Evolutionary conservation across 2,113 vertebrate genomes (phyloP), one percentile per base, ranked within the genome.

Genomic region (Petaurus breviceps): DNA sequence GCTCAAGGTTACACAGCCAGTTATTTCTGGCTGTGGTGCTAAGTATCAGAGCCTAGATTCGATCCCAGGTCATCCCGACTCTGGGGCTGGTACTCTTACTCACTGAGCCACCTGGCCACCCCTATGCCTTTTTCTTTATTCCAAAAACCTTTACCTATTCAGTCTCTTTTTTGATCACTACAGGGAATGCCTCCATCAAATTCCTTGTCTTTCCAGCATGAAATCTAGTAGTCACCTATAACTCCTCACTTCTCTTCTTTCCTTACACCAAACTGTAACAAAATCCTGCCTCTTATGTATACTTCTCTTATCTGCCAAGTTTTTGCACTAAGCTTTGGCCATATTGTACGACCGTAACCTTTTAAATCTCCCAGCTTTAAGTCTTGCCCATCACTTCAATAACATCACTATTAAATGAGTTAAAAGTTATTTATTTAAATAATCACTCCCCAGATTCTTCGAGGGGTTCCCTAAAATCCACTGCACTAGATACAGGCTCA

Each of bases 181-280:
- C 7, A 51, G 57, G 93, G 95, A 96, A 91, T 92, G 57, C 25
- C 46, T 94, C 10, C 57, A 94, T 37, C 92, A 84, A 84, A 84
- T 92, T 96, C 92, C 25, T 53, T 93, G 53, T 94, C 89, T 93
- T 94, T 91, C 84, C 95, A 93, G 53, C n/a, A 96, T 5, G 77
- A 97, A 96, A 98, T 84, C 53, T 92, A 93, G 97, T 94, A 94
- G 54, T 93, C 95, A 91, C 68, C 84, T 97, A 90, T 89, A 96
- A 92, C 61, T 26, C 31, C 51, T 93, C 49, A 61, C 84, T 92
- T 46, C 91, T 92, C 91, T 92, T 96, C 95, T 98, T 89, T 52
- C 94, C 96, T 97, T 96, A 97, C 89, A 92, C 53, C 90, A 92
- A 92, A 68, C 37, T 95, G 91, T 95, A 97, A 97, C 95, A 93